Base-by-base conservation (phyloP, 2,113 vertebrate species). In the Vombatus ursinus region DNA sequence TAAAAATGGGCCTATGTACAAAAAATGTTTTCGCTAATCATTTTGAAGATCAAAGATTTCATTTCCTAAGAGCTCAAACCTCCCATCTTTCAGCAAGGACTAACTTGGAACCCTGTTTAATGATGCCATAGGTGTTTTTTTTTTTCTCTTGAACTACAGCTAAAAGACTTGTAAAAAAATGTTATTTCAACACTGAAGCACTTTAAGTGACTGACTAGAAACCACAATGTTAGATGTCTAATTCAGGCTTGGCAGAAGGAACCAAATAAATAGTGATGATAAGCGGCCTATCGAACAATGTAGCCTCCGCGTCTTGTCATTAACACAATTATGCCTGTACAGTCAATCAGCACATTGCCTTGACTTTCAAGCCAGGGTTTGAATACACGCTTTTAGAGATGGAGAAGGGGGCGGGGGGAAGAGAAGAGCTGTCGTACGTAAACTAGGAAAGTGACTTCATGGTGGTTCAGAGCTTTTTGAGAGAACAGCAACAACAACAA, bases 261-360 rank as follows among this genome's bases (percentile, higher is more conserved):
- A 95, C 97, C 98, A 98, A 98, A 98, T 97, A 99, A 98, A 98
- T 97, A 98, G 98, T 92, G 98, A 98, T 98, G 98, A 98, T 99
- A 99, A 99, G 98, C 19, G 28, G 98, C 98, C 97, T 97, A 98
- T 96, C 98, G 97, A 98, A 98, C 98, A 98, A 98, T 96, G 97
- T 95, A 98, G 95, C 96, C 97, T 95, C 95, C 97, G 89, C 95
- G 97, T 98, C 98, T 98, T 98, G 98, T 98, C 98, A 98, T 99
- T 99, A 99, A 97, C 98, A 98, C 98, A 99, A 98, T 98, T 98
- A 99, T 98, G 98, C 98, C 98, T 98, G 97, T 96, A 98, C 96
- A 98, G 97, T 99, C 98, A 98, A 99, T 99, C 98, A 98, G 97
- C 98, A 98, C 98, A 94, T 98, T 98, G 97, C 98, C 98, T 98